A percentile compares a stretch with the other conserved stretches of the same genome.
Conservation (phyloP, 2,797 vertebrate genomes). For the Diplodus sargus region DNA sequence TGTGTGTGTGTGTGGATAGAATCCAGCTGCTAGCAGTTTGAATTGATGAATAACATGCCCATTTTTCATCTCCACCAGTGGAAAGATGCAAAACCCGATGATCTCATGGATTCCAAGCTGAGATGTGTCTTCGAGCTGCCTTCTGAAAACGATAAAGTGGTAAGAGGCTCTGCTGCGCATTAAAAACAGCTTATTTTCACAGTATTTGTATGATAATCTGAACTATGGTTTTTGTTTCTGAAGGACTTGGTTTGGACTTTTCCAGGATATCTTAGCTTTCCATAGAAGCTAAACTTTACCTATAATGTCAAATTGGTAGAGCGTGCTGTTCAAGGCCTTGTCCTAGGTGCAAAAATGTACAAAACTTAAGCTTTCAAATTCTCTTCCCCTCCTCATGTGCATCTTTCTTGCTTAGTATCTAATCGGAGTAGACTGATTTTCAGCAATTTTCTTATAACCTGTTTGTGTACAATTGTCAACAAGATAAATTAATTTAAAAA, state of each 20-base stretch:
- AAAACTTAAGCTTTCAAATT: neutral
- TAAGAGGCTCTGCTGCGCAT: conserved; percentile 82
- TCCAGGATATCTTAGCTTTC: conserved; percentile 10
- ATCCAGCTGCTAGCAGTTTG: conserved; percentile 72
- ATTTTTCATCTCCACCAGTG: conserved; percentile 88
- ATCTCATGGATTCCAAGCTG: conserved; percentile 99
- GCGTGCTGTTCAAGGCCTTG: neutral
- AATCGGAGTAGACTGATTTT: no score
- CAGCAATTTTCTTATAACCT: no score
- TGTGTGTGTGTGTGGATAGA: conserved; percentile 38
- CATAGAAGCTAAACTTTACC: neutral
- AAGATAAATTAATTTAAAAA: no score
- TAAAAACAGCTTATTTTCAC: conserved; percentile 24
- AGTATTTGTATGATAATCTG: conserved; percentile 8
- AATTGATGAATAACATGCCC: conserved; percentile 70
- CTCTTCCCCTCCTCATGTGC: neutral
- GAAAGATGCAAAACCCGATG: conserved; percentile 98
- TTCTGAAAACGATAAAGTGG: conserved; percentile 97
- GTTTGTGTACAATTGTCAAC: no score
- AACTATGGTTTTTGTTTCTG: neutral
- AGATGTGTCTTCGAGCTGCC: conserved; percentile 99
- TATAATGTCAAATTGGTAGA: neutral
- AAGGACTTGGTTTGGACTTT: neutral
- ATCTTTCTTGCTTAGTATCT: neutral
- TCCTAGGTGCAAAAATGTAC: neutral